Percentiles rank a stretch among this genome's conserved stretches.
Conservation (phyloP, 2,113 vertebrate species). For the Melanerpes formicivorus region DNA sequence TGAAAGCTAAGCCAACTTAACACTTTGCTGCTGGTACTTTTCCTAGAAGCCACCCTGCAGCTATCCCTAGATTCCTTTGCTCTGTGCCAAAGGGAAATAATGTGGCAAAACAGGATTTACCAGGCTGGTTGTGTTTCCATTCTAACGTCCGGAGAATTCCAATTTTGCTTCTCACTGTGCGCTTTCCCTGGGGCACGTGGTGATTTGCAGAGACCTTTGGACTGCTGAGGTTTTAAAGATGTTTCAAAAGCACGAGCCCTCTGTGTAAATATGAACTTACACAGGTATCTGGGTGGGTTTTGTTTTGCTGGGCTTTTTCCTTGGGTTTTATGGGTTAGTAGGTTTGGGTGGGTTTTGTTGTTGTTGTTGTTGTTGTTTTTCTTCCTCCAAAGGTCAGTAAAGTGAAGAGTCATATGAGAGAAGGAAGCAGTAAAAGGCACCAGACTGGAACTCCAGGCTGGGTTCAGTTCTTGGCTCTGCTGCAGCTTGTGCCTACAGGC, state of each 20-base stretch:
- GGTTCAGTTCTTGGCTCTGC: not conserved
- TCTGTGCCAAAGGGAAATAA: not conserved
- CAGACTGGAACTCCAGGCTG: slow-evolving; percentile 36
- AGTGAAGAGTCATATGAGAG: slow-evolving; percentile 34
- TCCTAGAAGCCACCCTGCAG: not conserved
- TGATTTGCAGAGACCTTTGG: not conserved
- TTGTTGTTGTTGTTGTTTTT: not conserved
- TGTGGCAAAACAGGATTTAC: slow-evolving; percentile 18
- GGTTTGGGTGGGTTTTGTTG: not conserved
- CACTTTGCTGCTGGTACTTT: not conserved
- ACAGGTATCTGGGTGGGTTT: not conserved
- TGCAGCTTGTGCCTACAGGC: slow-evolving; percentile 9
- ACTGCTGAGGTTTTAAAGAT: not conserved
- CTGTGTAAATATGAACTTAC: not conserved
- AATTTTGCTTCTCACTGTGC: not conserved
- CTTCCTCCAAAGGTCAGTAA: slow-evolving; percentile 6
- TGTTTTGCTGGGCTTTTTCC: too few relatives aligned
- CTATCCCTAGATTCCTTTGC: not conserved
- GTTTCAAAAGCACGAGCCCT: not conserved
- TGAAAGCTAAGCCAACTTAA: not conserved
- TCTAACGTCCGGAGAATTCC: not conserved
- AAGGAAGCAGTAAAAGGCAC: slow-evolving; percentile 50
- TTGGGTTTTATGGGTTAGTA: not conserved
- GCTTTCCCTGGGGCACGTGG: not conserved
- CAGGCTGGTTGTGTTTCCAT: not conserved